Percentiles rank a stretch among this genome's conserved stretches.
Evolutionary conservation across 2,888 invertebrate genomes (phyloP).

Genomic region (Pelosia muscerda): DNA sequence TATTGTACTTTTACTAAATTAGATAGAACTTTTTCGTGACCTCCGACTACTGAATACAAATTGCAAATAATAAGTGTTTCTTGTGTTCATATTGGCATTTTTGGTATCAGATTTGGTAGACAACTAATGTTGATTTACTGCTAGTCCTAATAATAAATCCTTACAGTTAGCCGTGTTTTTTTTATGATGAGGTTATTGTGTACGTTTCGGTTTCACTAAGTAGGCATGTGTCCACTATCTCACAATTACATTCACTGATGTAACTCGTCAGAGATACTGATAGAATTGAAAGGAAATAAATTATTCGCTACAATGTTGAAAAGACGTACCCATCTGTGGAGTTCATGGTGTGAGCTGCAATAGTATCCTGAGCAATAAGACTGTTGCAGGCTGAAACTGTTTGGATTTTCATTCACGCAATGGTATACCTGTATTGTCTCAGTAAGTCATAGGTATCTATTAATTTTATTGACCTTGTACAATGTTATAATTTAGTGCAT

Average conservation of each 20-base stretch:
- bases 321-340: neutral
- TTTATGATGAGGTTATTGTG: slow-evolving; percentile 1
- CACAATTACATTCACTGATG: neutral
- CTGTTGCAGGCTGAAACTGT: too few relatives aligned
- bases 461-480: neutral
- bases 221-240: neutral
- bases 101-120: slow-evolving; percentile 35
- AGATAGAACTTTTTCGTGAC: slow-evolving; percentile 61
- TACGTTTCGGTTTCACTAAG: neutral
- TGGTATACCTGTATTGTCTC: too few relatives aligned
- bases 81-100: slow-evolving; percentile 40
- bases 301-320: neutral
- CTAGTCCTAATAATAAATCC: slow-evolving; percentile 28
- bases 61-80: slow-evolving; percentile 41
- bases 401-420: too few relatives aligned
- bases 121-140: slow-evolving; percentile 39
- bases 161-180: slow-evolving; percentile 15
- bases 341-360: neutral
- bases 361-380: too few relatives aligned
- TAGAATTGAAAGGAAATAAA: neutral
- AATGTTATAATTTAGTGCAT: neutral
- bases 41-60: slow-evolving; percentile 46
- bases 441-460: too few relatives aligned
- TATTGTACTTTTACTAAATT: slow-evolving; percentile 59
- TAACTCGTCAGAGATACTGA: neutral